Percentiles rank a stretch among this genome's conserved stretches.
Conservation (phyloP, 2,113 vertebrate species). For the Uropsilus gracilis region DNA sequence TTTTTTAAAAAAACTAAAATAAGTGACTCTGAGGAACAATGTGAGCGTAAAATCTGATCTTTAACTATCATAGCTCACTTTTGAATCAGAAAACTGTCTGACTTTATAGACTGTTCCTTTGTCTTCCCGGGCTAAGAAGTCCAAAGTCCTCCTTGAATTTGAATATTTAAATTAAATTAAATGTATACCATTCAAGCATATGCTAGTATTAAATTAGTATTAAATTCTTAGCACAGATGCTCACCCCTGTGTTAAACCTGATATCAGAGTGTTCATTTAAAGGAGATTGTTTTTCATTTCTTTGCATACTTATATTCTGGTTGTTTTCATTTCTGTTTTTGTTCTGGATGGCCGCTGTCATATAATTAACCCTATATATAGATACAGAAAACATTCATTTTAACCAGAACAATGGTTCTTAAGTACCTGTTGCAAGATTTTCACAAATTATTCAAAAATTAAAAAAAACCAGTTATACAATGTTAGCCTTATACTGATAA, state of each 20-base stretch:
- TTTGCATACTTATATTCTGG: neutral
- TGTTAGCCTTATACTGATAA: neutral
- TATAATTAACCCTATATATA: constrained; percentile 90
- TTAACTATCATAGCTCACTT: neutral
- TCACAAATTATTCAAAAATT: neutral
- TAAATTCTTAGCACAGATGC: constrained; percentile 50
- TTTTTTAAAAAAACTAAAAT: neutral
- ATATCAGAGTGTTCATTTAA: constrained; percentile 91
- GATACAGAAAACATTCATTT: neutral
- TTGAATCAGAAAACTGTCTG: neutral
- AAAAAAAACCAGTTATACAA: neutral
- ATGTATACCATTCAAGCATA: neutral
- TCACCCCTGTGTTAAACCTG: constrained; percentile 94
- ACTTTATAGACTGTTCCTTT: neutral
- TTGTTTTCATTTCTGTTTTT: constrained; percentile 77
- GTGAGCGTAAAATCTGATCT: neutral
- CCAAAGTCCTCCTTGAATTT: neutral
- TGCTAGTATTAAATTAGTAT: neutral
- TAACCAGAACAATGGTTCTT: neutral
- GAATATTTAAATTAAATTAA: neutral
- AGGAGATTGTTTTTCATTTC: constrained; percentile 75
- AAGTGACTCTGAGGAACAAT: neutral
- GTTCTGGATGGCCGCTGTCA: constrained; percentile 91
- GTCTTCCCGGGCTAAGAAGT: neutral
- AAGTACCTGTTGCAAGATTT: neutral